Base-by-base conservation (phyloP, 2,888 invertebrate species). In the Meliscaeva auricollis region DNA sequence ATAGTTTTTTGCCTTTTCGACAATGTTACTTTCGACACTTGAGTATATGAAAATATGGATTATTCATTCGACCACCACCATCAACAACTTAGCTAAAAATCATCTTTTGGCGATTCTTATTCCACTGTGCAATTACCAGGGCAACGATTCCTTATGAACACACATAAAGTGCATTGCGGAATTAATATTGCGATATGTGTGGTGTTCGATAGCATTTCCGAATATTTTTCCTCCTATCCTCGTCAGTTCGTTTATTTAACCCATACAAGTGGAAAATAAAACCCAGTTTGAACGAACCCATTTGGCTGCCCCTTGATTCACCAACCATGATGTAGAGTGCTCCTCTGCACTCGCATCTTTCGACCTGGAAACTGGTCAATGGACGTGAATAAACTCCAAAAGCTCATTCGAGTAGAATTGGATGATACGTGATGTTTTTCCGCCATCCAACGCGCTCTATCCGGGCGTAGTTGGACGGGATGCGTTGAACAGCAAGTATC, bases 311-410 rank as follows among this genome's bases (percentile, higher is more conserved):
- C 32, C 11, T 3, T 38, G 58, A 15, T 58, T 7, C 15, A 17
- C 13, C 13, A 11, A 46, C 32, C 54, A 64, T 46, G 70, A 64
- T 46, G 70, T 62, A 35, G 7, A 56, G 48, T 64, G 54, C 26
- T 32, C 8, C 26, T 32, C 8, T 60, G 35, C 32, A 60, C n/a
- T n/a, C n/a, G n/a, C 60, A 56, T 20, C 6, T n/a, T 17, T 11
- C 72, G 70, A 58, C 78, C 60, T 52, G 32, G 38, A 77, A 72
- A 54, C 77, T 60, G 77, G 58, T 83, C 82, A 77, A 72, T 60
- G 82, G 60, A 83, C 73, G 83, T 74, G 78, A 78, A 83, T 64
- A 68, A 78, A 78, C 83, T 83, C 83, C 13, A 54, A 83, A 83
- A 83, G 73, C 83, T 54, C 69, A 78, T 78, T 74, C 78, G 68